Conservation (phyloP, 1,140 invertebrate genomes). For the Drosophila lacteicornis region DNA sequence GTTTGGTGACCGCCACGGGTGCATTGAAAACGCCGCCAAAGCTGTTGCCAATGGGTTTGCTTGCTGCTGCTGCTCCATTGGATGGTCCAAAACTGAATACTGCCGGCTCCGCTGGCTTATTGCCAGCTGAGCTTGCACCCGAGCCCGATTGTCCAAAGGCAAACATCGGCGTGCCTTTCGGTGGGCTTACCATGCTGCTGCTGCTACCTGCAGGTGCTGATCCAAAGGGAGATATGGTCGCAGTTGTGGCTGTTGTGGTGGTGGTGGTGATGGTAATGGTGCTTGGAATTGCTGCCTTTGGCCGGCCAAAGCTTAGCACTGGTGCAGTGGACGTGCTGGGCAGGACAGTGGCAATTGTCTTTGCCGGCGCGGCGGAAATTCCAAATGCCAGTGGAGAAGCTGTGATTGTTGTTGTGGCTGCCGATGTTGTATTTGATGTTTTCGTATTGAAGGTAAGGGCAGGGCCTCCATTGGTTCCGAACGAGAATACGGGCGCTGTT, state of each 20-base stretch:
- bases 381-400: constrained; percentile 44
- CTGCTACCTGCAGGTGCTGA: not conserved
- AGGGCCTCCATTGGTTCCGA: constrained; percentile 13
- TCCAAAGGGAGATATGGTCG: constrained; percentile 31
- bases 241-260: not conserved
- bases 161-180: constrained; percentile 9
- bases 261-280: not conserved
- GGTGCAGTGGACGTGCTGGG: not conserved
- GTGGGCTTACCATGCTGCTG: not conserved
- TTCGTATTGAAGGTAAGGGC: constrained; percentile 41
- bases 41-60: not conserved
- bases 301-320: constrained; percentile 21
- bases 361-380: not conserved
- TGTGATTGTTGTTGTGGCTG: constrained; percentile 21
- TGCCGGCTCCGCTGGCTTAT: not conserved
- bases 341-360: not conserved
- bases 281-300: not conserved
- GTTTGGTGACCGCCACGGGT: not conserved
- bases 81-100: constrained; percentile 21
- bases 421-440: constrained; percentile 10
- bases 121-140: not conserved
- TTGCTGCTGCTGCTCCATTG: not conserved
- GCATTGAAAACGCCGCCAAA: constrained; percentile 29
- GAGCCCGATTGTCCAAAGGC: constrained; percentile 38
- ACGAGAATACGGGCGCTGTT: constrained; percentile 17